Base-by-base conservation (phyloP, 2,797 vertebrate species). In the Thripadectes ignobilis region DNA sequence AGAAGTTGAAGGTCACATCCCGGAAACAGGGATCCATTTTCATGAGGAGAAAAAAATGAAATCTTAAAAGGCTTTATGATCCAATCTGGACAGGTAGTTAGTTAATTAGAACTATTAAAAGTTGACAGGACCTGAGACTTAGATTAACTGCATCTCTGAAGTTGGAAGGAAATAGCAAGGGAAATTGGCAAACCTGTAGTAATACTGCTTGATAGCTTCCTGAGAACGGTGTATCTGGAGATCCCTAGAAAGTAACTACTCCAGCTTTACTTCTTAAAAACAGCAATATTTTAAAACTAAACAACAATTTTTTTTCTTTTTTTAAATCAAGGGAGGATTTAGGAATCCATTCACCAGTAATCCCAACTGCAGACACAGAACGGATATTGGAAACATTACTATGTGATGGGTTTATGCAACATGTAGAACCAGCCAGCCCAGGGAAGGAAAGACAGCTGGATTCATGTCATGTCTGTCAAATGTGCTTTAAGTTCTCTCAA, bases 91-190 rank as follows among this genome's bases (percentile, higher is more conserved):
- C 95, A 97, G 96, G 97, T 81, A 97, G 95, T 92, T 97, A 96
- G 93, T 97, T 97, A 98, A 97, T 98, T 98, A 97, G 87, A 97
- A 97, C 94, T 97, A 97, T 98, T 98, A 97, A 97, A 97, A 97
- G 85, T 93, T 97, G 97, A 97, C 97, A 97, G 89, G 94, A 95
- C 83, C 85, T 38, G 51, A 96, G 97, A 95, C 84, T 88, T 94
- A 97, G 97, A 97, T 97, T 97, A 97, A 97, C 88, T 94, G 85
- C 89, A 93, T 95, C 96, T 95, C 75, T 3, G 39, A 96, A 96
- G 84, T 67, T 74, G 65, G 90, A 96, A 97, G 91, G 83, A 96
- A 96, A 94, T 91, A 78, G 86, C 87, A 88, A 74, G 89, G 95
- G 95, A 97, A 97, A 95, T 90, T 95, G 95, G 95, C 96, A 97